Percentiles rank a stretch among this genome's conserved stretches.
Conservation (phyloP, 1,140 invertebrate genomes). For the Drosophila pectinifera region DNA sequence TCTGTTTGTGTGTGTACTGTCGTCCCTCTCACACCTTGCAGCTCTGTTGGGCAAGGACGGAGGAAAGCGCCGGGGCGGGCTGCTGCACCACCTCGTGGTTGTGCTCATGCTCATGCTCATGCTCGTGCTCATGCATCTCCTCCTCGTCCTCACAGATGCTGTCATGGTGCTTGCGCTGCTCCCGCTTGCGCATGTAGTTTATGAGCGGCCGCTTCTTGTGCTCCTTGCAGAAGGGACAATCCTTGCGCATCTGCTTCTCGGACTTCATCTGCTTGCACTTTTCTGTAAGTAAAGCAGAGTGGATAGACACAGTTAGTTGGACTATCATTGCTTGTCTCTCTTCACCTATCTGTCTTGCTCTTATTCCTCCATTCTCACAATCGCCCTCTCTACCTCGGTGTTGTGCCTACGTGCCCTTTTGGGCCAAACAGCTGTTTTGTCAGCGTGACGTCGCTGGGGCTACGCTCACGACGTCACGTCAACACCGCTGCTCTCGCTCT, state of each 20-base stretch:
- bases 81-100: constrained; percentile 48
- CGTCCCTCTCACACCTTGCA: constrained; percentile 64
- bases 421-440: constrained; percentile 41
- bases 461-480: constrained; percentile 54
- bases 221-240: constrained; percentile 87
- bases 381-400: constrained; percentile 1
- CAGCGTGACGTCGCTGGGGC: constrained; percentile 44
- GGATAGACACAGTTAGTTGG: constrained; percentile 33
- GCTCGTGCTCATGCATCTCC: constrained; percentile 75
- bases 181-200: constrained; percentile 86
- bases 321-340: not conserved
- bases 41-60: constrained; percentile 65
- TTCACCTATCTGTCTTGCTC: constrained; percentile 4
- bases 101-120: constrained; percentile 40
- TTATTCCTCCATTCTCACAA: not conserved
- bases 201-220: constrained; percentile 86
- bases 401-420: constrained; percentile 62
- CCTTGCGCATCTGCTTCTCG: constrained; percentile 82
- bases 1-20: constrained; percentile 27
- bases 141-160: constrained; percentile 87
- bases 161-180: constrained; percentile 85
- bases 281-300: constrained; percentile 65
- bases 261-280: constrained; percentile 77
- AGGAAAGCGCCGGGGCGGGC: constrained; percentile 38
- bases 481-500: constrained; percentile 5